Conservation (phyloP, 2,113 vertebrate genomes). For the Halcyon senegalensis region DNA sequence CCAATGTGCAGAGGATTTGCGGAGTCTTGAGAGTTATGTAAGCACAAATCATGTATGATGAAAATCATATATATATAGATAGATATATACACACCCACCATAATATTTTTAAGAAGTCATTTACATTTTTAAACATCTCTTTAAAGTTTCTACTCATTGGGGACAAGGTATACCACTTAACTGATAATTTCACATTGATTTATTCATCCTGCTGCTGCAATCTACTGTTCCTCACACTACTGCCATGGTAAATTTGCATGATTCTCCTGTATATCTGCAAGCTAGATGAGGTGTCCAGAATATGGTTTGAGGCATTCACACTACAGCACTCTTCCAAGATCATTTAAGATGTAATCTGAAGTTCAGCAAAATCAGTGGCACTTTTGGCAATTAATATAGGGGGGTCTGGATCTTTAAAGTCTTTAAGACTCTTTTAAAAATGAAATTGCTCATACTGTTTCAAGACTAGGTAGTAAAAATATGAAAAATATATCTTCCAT, state of each 20-base stretch:
- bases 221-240: background rate
- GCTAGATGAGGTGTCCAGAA: background rate
- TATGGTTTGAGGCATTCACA: background rate
- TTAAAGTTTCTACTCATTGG: background rate
- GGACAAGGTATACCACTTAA: background rate
- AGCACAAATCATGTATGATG: conserved; percentile 1
- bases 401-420: background rate
- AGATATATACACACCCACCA: background rate
- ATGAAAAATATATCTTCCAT: background rate
- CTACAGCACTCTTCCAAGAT: background rate
- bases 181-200: background rate
- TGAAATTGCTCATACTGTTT: background rate
- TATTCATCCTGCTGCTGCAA: background rate
- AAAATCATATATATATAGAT: background rate
- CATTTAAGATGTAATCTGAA: background rate
- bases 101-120: background rate
- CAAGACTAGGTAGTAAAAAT: background rate
- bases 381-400: background rate
- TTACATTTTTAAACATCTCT: background rate
- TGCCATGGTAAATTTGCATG: background rate
- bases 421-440: background rate
- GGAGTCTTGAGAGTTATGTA: background rate
- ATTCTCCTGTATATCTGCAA: background rate
- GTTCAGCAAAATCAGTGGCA: background rate
- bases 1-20: background rate